Evolutionary conservation across 2,113 vertebrate genomes (phyloP).

Genomic region (Cyprinodon variegatus): DNA sequence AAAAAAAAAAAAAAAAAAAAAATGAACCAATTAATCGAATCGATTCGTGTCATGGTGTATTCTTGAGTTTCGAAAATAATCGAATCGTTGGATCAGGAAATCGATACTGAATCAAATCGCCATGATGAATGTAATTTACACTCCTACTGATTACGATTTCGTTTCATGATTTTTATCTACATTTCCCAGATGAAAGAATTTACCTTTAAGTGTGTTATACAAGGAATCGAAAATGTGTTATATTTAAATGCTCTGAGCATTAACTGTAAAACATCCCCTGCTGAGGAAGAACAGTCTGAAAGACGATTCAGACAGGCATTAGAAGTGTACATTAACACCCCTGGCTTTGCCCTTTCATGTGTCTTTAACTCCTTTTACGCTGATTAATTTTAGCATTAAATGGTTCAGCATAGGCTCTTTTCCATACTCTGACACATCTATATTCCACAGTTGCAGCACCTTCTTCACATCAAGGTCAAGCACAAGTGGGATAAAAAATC

Average conservation of each 20-base stretch:
- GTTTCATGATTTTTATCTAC: neutral
- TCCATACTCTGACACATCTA: conserved; percentile 15
- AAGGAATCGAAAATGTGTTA: neutral
- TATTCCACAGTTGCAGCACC: conserved; percentile 37
- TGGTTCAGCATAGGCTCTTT: conserved; percentile 33
- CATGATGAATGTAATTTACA: too few relatives aligned
- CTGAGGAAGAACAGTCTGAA: neutral
- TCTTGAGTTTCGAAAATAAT: too few relatives aligned
- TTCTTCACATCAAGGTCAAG: conserved; percentile 61
- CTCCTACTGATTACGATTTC: too few relatives aligned
- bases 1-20: too few relatives aligned
- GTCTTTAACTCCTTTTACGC: conserved; percentile 57
- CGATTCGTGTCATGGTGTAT: too few relatives aligned
- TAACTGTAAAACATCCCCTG: neutral
- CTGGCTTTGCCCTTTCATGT: conserved; percentile 43
- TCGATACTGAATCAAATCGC: too few relatives aligned
- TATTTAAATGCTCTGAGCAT: neutral
- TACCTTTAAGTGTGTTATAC: neutral
- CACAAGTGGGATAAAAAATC: conserved; percentile 1
- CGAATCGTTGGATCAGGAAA: too few relatives aligned
- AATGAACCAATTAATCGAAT: too few relatives aligned
- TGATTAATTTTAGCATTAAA: conserved; percentile 40
- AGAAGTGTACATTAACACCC: conserved; percentile 25
- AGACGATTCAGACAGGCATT: neutral
- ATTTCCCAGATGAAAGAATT: neutral